Conservation (phyloP, 1,140 invertebrate species). For the Goniozus legneri region DNA sequence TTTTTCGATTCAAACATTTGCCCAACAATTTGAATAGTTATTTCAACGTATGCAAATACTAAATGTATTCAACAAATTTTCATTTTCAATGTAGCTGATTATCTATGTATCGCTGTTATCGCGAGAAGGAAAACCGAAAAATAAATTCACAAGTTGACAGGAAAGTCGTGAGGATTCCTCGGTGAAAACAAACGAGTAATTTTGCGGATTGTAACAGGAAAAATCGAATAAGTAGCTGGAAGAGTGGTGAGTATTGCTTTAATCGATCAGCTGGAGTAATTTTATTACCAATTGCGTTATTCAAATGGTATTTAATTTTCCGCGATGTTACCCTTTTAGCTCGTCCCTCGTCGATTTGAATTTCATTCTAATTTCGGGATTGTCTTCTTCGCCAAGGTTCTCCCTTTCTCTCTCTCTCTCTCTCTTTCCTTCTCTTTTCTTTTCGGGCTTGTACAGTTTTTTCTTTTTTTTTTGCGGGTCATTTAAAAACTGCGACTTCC, state of each 20-base stretch:
- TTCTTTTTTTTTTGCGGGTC: conserved; percentile 22
- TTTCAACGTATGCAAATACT: no score
- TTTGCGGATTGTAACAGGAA: no score
- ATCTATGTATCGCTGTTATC: no score
- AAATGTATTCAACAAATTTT: no score
- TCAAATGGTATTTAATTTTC: conserved; percentile 53
- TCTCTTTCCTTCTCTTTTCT: conserved; percentile 11
- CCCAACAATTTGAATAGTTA: no score
- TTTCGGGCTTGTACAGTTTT: conserved; percentile 17
- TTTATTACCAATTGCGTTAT: conserved; percentile 45
- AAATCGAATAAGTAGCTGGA: conserved; percentile 11
- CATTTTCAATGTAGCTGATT: no score
- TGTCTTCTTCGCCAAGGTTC: conserved; percentile 17
- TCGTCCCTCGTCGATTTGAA: conserved; percentile 49
- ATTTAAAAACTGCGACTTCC: conserved; percentile 40
- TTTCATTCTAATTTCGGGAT: conserved; percentile 44
- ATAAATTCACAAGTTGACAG: conserved; percentile 1
- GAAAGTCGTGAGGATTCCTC: background rate
- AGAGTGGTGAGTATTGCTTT: conserved; percentile 35
- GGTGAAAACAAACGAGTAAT: no score
- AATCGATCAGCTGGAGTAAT: conserved; percentile 45
- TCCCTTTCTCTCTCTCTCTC: background rate
- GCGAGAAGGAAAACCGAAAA: conserved; percentile 1
- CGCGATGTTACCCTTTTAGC: conserved; percentile 48
- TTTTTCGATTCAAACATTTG: no score